Evolutionary conservation across 2,888 invertebrate genomes (phyloP).

Genomic region (Microctonus hyperodae): DNA sequence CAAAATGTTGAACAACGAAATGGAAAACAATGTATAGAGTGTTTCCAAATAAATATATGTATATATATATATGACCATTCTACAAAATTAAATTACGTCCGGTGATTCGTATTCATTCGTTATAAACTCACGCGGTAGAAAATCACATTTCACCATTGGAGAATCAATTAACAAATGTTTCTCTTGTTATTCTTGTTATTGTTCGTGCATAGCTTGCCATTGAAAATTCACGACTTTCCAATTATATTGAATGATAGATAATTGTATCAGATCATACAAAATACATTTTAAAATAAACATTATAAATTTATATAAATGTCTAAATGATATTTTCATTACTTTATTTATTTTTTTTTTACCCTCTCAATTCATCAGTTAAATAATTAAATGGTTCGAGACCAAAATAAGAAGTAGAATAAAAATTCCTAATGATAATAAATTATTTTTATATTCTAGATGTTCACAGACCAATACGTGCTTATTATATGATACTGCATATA

Average conservation of each 20-base stretch:
- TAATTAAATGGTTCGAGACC: too few species aligned
- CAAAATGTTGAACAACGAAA: neutral
- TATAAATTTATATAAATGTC: too few species aligned
- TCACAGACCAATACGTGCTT: neutral
- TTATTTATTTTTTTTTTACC: too few species aligned
- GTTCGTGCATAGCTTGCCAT: neutral
- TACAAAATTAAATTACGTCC: slow-evolving; percentile 29
- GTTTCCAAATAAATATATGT: neutral
- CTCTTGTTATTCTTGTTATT: slow-evolving; percentile 1
- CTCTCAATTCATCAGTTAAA: too few species aligned
- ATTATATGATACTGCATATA: neutral
- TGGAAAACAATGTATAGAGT: slow-evolving; percentile 12
- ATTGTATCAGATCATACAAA: neutral
- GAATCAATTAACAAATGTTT: slow-evolving; percentile 31
- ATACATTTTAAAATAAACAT: neutral
- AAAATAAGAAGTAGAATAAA: neutral
- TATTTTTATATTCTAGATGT: neutral
- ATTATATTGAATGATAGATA: slow-evolving; percentile 1
- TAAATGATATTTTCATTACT: too few species aligned
- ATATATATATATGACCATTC: neutral
- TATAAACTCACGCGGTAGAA: slow-evolving; percentile 8
- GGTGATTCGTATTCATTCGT: slow-evolving; percentile 28
- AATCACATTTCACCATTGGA: neutral
- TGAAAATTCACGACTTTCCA: neutral
- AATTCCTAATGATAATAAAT: neutral